Evolutionary conservation across 2,113 vertebrate genomes (phyloP), one percentile per base, ranked within the genome.

Genomic region (Myrmecophaga tridactyla): DNA sequence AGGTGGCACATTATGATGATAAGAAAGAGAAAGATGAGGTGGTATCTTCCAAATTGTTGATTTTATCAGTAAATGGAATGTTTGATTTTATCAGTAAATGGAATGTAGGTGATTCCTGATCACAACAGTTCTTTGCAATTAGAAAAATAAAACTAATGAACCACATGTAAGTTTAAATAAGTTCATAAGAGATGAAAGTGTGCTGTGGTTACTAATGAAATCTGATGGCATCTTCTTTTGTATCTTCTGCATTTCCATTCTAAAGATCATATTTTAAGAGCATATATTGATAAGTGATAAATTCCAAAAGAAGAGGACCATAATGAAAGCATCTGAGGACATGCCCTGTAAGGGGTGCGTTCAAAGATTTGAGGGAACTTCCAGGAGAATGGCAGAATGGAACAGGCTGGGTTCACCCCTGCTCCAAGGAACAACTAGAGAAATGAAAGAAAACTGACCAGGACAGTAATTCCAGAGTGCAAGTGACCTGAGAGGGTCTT

Each of bases 1-100:
- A 56, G 4, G 20, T 1, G 13, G 14, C 23, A 1, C 4, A 2
- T 0, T 7, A 7, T 18, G 2, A 3, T 34, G 53, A 36, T 1
- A 12, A 76, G 48, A 29, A 39, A 48, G 46, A n/a, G 60, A 85
- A 58, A 56, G 53, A 53, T 0, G n/a, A 70, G n/a, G 2, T 70
- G n/a, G 18, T 25, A 20, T 39, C n/a, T 39, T 21, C n/a, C 34
- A 39, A 36, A 70, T 70, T 4, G 41, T 18, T 7, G 27, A 41
- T 39, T 21, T 51, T 65, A 72, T 51, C 67, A 27, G 10, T 4
- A n/a, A 41, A 60, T 18, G 41, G n/a, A 15, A 8, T 75, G 10
- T 8, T 18, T 7, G 27, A 41, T 39, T 21, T 51, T 65, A 72
- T 51, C 67, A 27, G 10, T 4, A n/a, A 41, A 60, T 18, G 41